phyloP scores from a whole-genome alignment of 2,113 vertebrate genomes.

The Myotis lucifugus region DNA sequence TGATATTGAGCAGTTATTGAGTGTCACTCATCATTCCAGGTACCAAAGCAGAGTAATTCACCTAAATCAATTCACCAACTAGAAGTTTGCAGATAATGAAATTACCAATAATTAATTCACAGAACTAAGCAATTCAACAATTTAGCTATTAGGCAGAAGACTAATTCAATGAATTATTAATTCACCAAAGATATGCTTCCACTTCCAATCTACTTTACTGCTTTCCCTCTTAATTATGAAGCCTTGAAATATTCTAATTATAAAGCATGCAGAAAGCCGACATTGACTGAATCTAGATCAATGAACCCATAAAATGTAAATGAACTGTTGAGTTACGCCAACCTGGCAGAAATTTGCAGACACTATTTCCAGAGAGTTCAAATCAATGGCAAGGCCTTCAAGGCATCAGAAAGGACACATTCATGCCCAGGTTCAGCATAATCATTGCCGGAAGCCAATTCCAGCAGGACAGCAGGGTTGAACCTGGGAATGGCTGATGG shows the following conservation, averaged over 20 bases:
- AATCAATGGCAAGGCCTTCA: background rate
- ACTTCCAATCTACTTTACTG: background rate
- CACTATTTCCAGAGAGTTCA: background rate
- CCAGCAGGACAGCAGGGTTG: too few species aligned
- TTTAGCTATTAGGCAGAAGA: background rate
- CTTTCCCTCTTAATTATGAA: background rate
- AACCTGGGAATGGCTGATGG: too few species aligned
- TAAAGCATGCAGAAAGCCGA: background rate
- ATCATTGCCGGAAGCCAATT: too few species aligned
- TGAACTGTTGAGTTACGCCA: background rate
- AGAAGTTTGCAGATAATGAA: background rate
- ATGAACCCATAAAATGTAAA: background rate
- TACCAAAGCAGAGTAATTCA: background rate
- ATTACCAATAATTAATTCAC: background rate
- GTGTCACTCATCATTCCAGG: background rate
- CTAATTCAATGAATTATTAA: background rate
- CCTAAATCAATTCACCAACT: background rate
- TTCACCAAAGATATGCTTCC: background rate
- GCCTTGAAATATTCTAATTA: background rate
- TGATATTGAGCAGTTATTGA: background rate
- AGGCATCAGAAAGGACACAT: too few species aligned
- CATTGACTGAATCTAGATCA: background rate
- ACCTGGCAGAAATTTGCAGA: background rate
- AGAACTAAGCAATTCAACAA: background rate
- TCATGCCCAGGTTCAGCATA: too few species aligned